Percentiles rank a stretch among this genome's conserved stretches.
Conservation (phyloP, 2,113 vertebrate species). For the Cettia cetti region DNA sequence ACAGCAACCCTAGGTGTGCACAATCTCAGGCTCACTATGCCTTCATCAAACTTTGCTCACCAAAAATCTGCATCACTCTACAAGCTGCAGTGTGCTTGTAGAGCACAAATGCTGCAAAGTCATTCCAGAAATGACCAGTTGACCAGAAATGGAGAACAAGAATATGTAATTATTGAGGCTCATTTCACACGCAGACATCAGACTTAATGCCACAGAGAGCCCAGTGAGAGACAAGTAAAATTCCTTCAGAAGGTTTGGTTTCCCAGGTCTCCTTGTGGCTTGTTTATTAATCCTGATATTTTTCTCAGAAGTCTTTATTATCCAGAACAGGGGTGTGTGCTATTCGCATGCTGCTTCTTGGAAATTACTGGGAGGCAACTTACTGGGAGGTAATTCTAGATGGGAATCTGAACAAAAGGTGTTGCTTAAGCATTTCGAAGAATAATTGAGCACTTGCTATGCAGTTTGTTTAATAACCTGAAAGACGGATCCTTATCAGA, state of each 20-base stretch:
- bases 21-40: accelerated
- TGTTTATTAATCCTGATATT: constrained; percentile 7
- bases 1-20: background rate
- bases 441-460: constrained; percentile 41
- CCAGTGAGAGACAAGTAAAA: background rate
- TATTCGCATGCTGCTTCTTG: constrained; percentile 35
- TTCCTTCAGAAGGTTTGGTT: constrained; percentile 9
- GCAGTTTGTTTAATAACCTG: constrained; percentile 46
- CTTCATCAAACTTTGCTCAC: background rate
- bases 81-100: background rate
- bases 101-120: background rate
- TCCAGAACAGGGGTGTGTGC: constrained; percentile 21
- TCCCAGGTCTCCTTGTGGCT: background rate
- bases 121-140: background rate
- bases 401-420: constrained; percentile 36
- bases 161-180: background rate
- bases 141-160: background rate
- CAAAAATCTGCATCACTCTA: background rate
- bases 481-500: constrained; percentile 38
- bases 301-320: constrained; percentile 60
- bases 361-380: constrained; percentile 55
- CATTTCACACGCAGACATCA: background rate
- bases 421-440: constrained; percentile 47
- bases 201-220: background rate
- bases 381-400: constrained; percentile 31